These are phyloP conservation scores for Julus scanicus DNA, from an alignment of 2,888 invertebrate genomes.

Conservation along the genomic window DNA sequence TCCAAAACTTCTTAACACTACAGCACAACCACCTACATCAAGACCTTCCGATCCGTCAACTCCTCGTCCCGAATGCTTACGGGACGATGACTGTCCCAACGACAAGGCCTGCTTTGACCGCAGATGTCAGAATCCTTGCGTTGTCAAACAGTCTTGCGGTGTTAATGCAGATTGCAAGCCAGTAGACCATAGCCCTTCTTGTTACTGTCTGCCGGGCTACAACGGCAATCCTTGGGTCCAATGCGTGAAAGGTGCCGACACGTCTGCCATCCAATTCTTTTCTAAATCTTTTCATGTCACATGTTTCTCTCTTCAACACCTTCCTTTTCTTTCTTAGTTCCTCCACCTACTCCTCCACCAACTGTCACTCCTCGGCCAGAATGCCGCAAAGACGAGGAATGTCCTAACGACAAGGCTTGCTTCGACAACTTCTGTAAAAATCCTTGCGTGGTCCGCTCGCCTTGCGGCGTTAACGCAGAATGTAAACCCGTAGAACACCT, in stretches of 20 bases:
- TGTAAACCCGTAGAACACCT: slow-evolving; percentile 49
- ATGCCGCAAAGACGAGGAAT: slow-evolving; percentile 82
- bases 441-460: slow-evolving; percentile 77
- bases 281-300: too few species aligned
- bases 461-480: slow-evolving; percentile 81
- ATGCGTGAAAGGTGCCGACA: slow-evolving; percentile 55
- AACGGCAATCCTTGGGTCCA: slow-evolving; percentile 65
- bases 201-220: slow-evolving; percentile 86
- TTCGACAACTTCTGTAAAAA: slow-evolving; percentile 85
- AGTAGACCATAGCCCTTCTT: slow-evolving; percentile 83
- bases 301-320: too few species aligned
- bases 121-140: slow-evolving; percentile 84
- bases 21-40: slow-evolving; percentile 50
- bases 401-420: slow-evolving; percentile 83
- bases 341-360: slow-evolving; percentile 45
- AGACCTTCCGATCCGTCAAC: not conserved
- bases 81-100: slow-evolving; percentile 57
- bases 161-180: slow-evolving; percentile 85
- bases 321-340: slow-evolving; percentile 71
- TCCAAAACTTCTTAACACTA: not conserved
- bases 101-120: slow-evolving; percentile 75
- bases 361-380: slow-evolving; percentile 70
- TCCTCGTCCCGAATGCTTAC: slow-evolving; percentile 51
- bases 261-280: too few species aligned
- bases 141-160: slow-evolving; percentile 74